Base-by-base conservation (phyloP, 2,797 vertebrate species). In the Leptodactylus fallax region DNA sequence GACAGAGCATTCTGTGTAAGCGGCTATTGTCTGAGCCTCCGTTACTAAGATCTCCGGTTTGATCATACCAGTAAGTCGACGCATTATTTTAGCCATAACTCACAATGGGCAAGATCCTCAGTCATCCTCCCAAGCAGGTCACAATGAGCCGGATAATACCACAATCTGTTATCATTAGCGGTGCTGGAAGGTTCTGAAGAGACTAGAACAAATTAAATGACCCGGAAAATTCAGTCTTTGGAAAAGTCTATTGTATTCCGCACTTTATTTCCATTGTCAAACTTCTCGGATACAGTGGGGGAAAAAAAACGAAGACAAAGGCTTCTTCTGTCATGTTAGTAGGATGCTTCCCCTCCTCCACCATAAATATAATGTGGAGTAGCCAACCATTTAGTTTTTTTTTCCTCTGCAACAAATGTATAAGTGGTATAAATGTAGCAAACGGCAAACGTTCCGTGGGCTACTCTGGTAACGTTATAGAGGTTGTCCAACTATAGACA, bases 101-200 rank as follows among this genome's bases (percentile, higher is more conserved):
- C 89, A 91, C 65, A 89, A 56, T 87, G 74, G 85, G 80, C 55
- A 91, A 53, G 72, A 67, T 67, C 91, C 93, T 92, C 92, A 91
- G 90, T 92, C 90, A 91, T 89, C 79, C 88, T 90, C 25, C 86
- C 91, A 93, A 94, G 91, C 84, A 91, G 90, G 91, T 93, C 91
- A 93, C 90, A 63, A 90, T 0, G 56, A 93, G 78, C 25, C 88
- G 79, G 90, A 92, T 93, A 93, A 93, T 92, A 90, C 93, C 88
- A 90, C 92, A 93, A 94, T 94, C 92, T 91, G 89, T 94, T 93
- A 92, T 93, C 90, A 94, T 95, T 94, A 94, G 91, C 89, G 92
- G 87, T 91, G 88, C 90, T 92, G 91, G 90, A 91, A 91, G 91
- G 81, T 92, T 94, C 86, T 90, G 92, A 94, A 93, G 92, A 93